Evolutionary conservation across 2,888 invertebrate species (phyloP).

Genomic region (Tipula helvola): DNA sequence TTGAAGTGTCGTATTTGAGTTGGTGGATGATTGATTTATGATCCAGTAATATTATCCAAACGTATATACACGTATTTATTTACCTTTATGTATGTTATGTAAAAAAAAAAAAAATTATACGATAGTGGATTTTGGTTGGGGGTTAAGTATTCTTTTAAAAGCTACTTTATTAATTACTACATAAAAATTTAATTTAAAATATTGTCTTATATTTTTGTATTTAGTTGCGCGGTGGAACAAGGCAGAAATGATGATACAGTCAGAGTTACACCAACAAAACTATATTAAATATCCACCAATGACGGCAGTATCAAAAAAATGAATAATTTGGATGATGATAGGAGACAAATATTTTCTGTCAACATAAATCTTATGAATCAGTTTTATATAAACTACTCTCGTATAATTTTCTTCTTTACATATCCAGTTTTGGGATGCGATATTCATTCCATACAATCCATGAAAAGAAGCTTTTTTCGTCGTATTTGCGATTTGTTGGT

Average conservation of each 20-base stretch:
- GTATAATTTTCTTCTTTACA: neutral
- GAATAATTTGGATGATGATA: neutral
- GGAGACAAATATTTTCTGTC: neutral
- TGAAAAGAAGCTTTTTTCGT: neutral
- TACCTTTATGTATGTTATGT: neutral
- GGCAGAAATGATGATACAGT: neutral
- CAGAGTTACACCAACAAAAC: neutral
- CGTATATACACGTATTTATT: neutral
- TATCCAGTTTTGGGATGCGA: neutral
- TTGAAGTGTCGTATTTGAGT: neutral
- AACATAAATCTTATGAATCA: conserved; percentile 4
- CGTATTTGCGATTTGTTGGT: neutral
- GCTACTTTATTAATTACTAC: conserved; percentile 4
- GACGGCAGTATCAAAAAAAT: neutral
- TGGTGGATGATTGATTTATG: conserved; percentile 4
- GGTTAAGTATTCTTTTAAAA: neutral
- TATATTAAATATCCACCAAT: neutral
- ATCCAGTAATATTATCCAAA: neutral
- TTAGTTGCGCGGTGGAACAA: neutral
- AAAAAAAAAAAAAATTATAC: neutral
- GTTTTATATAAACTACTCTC: neutral
- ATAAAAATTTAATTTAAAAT: neutral
- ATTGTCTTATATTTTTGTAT: neutral
- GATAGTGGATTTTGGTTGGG: neutral
- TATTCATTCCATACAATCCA: neutral